A percentile compares a stretch with the other conserved stretches of the same genome.
Conservation (phyloP, 2,888 invertebrate genomes). For the Keiferia lycopersicella region DNA sequence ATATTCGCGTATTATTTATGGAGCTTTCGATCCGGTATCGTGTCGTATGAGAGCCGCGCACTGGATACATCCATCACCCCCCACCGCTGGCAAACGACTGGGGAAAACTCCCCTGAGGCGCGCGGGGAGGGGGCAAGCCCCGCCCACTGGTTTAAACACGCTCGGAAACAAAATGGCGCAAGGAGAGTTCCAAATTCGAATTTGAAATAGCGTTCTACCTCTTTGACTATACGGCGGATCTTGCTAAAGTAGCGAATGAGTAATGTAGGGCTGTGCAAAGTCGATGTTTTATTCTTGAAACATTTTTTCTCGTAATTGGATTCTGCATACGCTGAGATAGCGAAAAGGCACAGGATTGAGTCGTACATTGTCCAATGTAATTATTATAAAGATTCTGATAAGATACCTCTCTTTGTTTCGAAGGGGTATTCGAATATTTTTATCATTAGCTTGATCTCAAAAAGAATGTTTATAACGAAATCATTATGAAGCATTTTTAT, state of each 20-base stretch:
- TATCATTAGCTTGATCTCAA: conserved; percentile 42
- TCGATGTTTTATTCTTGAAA: conserved; percentile 56
- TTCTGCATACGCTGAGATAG: conserved; percentile 46
- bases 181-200: not conserved
- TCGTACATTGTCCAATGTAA: conserved; percentile 68
- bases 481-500: conserved; percentile 21
- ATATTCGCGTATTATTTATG: conserved; percentile 37
- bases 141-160: conserved; percentile 42
- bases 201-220: not conserved
- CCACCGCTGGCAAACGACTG: conserved; percentile 66
- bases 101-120: conserved; percentile 55
- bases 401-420: conserved; percentile 53
- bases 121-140: conserved; percentile 46
- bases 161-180: conserved; percentile 8
- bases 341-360: conserved; percentile 57
- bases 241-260: not conserved
- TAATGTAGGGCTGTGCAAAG: conserved; percentile 57
- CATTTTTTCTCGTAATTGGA: conserved; percentile 74
- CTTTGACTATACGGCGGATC: too few relatives aligned
- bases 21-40: conserved; percentile 43
- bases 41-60: conserved; percentile 70
- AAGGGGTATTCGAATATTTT: conserved; percentile 37
- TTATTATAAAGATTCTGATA: conserved; percentile 78
- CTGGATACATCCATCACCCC: conserved; percentile 72
- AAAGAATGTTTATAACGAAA: conserved; percentile 19